Evolutionary conservation across 1,140 invertebrate species (phyloP).

Genomic region (Formica exsecta): DNA sequence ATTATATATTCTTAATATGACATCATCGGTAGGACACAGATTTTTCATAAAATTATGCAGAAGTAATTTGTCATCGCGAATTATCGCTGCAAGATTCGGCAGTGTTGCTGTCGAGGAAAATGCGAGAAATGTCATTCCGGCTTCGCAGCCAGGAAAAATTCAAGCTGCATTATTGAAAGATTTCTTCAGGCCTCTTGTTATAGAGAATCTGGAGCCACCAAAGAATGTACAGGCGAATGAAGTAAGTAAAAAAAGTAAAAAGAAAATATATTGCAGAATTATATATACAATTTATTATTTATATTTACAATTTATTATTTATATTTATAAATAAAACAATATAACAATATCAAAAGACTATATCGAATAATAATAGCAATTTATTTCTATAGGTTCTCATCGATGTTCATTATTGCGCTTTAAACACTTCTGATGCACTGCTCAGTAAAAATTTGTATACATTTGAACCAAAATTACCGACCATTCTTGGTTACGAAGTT

Average conservation of each 20-base stretch:
- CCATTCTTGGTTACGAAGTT: constrained; percentile 88
- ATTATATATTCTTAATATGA: constrained; percentile 64
- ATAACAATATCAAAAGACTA: background rate
- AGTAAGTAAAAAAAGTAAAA: constrained; percentile 71
- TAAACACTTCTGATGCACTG: constrained; percentile 88
- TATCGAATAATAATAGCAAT: background rate
- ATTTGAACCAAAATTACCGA: constrained; percentile 84
- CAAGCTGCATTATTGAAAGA: constrained; percentile 86
- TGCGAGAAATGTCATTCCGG: constrained; percentile 48
- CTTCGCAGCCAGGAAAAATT: constrained; percentile 72
- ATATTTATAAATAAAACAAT: constrained; percentile 4
- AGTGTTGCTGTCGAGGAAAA: constrained; percentile 43
- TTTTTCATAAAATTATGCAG: constrained; percentile 67
- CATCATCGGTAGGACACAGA: constrained; percentile 55
- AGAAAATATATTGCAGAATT: constrained; percentile 14
- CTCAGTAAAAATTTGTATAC: constrained; percentile 86
- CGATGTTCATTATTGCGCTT: constrained; percentile 87
- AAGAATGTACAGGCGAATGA: constrained; percentile 81
- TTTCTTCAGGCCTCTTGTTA: constrained; percentile 83
- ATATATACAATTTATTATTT: constrained; percentile 14
- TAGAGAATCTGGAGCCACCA: constrained; percentile 82
- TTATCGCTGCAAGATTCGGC: constrained; percentile 64
- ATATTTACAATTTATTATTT: constrained; percentile 5
- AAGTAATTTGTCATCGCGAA: constrained; percentile 36
- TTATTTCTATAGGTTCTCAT: constrained; percentile 86